Evolutionary conservation across 1,140 invertebrate genomes (phyloP).

Genomic region (Leguminivora glycinivorella): DNA sequence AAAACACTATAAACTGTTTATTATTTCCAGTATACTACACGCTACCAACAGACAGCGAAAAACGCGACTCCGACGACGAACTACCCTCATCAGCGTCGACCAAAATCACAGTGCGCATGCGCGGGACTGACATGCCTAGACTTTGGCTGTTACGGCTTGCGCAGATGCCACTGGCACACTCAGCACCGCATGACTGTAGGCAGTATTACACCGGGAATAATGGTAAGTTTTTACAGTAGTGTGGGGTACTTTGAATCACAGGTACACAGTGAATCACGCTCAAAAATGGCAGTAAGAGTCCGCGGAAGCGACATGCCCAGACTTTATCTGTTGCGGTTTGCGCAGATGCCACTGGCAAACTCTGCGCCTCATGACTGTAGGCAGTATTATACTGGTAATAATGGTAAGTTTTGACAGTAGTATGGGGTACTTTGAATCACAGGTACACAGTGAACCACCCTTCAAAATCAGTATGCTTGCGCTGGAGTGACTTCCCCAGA

Average conservation of each 20-base stretch:
- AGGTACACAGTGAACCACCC: too few species aligned
- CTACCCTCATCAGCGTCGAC: slow-evolving; percentile 43
- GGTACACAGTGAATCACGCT: too few species aligned
- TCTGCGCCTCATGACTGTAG: slow-evolving; percentile 86
- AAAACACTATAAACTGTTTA: not conserved
- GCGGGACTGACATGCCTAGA: slow-evolving; percentile 80
- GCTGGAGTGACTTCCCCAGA: too few species aligned
- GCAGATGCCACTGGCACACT: slow-evolving; percentile 85
- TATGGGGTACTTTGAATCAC: too few species aligned
- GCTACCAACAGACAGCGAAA: slow-evolving; percentile 46
- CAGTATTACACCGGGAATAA: slow-evolving; percentile 83
- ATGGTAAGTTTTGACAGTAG: not conserved
- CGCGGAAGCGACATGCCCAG: slow-evolving; percentile 81
- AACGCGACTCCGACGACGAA: slow-evolving; percentile 51
- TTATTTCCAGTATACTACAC: slow-evolving; percentile 61
- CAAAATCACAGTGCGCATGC: slow-evolving; percentile 67
- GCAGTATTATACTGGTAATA: slow-evolving; percentile 82
- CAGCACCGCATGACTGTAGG: slow-evolving; percentile 86
- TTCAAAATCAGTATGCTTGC: too few species aligned
- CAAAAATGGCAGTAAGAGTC: slow-evolving; percentile 65
- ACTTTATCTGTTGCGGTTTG: slow-evolving; percentile 87
- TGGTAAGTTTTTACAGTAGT: slow-evolving; percentile 71
- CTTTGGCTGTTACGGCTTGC: slow-evolving; percentile 88
- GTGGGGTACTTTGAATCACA: too few species aligned
- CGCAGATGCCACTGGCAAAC: slow-evolving; percentile 86